Conservation (phyloP, 2,113 vertebrate species). For the Oncorhynchus clarkii region DNA sequence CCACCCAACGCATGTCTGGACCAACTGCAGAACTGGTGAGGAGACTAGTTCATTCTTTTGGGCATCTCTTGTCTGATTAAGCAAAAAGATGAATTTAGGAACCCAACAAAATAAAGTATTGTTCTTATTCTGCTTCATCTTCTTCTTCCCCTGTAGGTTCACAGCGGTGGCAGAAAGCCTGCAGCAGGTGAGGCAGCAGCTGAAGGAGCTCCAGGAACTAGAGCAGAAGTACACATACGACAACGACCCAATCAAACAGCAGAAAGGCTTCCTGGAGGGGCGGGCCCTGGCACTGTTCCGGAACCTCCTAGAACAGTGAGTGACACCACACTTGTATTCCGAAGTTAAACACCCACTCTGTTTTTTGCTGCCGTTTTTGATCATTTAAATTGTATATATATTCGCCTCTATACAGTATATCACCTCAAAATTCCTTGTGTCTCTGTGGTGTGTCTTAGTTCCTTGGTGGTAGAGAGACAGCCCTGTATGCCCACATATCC, state of each 20-base stretch:
- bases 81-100: too few relatives aligned
- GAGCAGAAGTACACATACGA: conserved; percentile 91
- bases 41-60: neutral
- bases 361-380: neutral
- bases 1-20: conserved; percentile 93
- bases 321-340: neutral
- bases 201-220: conserved; percentile 92
- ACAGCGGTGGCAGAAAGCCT: conserved; percentile 87
- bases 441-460: conserved; percentile 69
- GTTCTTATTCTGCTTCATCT: neutral
- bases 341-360: neutral
- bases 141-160: conserved; percentile 76
- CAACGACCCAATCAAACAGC: conserved; percentile 84
- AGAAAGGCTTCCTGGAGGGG: conserved; percentile 80
- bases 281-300: conserved; percentile 81
- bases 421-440: neutral
- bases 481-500: conserved; percentile 98
- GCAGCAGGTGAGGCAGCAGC: conserved; percentile 92
- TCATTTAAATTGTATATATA: too few relatives aligned
- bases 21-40: conserved; percentile 93
- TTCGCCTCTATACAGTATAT: too few relatives aligned
- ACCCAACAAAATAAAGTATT: too few relatives aligned
- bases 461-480: conserved; percentile 93
- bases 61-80: too few relatives aligned
- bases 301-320: conserved; percentile 86